Conservation (phyloP, 2,888 invertebrate species). For the Netelia inedita region DNA sequence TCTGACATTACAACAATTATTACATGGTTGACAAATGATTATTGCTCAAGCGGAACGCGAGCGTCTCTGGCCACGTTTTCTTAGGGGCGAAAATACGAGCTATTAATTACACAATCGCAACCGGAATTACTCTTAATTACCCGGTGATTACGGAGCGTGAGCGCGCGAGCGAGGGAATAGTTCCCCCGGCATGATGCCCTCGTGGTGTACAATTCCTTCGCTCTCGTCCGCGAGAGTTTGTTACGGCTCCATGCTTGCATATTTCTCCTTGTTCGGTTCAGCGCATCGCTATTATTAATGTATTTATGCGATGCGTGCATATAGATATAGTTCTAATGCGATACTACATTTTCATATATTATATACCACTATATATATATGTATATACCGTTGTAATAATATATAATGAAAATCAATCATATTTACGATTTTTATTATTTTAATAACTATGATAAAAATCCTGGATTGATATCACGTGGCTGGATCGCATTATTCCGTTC, state of each 20-base stretch:
- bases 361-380: neutral
- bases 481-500: too few species aligned
- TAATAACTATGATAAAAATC: too few species aligned
- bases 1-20: slow-evolving; percentile 28
- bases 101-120: slow-evolving; percentile 72
- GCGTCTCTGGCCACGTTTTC: slow-evolving; percentile 44
- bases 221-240: slow-evolving; percentile 45
- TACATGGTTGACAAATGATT: slow-evolving; percentile 61
- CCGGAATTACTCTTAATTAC: slow-evolving; percentile 72
- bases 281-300: slow-evolving; percentile 57
- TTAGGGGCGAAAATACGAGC: slow-evolving; percentile 53
- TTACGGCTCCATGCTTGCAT: slow-evolving; percentile 61
- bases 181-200: slow-evolving; percentile 37
- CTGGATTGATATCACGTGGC: too few species aligned
- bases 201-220: slow-evolving; percentile 47
- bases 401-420: too few species aligned
- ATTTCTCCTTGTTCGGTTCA: slow-evolving; percentile 57
- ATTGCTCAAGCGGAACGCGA: slow-evolving; percentile 60
- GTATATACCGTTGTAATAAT: neutral
- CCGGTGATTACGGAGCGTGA: slow-evolving; percentile 63
- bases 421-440: too few species aligned
- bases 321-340: slow-evolving; percentile 28
- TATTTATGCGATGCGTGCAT: slow-evolving; percentile 32
- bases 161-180: slow-evolving; percentile 26
- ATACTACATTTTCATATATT: neutral